A percentile compares a stretch with the other conserved stretches of the same genome.
These are phyloP conservation scores for Pectinophora gossypiella DNA, from an alignment of 1,140 invertebrate species.

Conservation along the genomic window DNA sequence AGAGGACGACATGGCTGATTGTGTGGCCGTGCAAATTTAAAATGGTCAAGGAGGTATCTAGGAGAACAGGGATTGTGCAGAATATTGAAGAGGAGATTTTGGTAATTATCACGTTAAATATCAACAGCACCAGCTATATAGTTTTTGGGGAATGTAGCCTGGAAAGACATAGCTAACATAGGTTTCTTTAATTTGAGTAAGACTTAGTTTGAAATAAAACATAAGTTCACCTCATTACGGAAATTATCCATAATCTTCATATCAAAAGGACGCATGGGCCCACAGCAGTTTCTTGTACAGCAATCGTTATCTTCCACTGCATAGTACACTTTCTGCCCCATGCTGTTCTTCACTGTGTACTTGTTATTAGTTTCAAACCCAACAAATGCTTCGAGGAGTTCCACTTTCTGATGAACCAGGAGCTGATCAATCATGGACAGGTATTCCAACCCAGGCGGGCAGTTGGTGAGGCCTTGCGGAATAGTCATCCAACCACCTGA, in stretches of 20 bases:
- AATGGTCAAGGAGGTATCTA: too few species aligned
- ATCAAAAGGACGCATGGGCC: constrained; percentile 86
- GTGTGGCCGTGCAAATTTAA: too few species aligned
- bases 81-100: too few species aligned
- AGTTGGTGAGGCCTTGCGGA: constrained; percentile 84
- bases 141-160: too few species aligned
- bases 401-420: constrained; percentile 91
- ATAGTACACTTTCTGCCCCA: constrained; percentile 89
- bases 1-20: too few species aligned
- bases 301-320: constrained; percentile 90
- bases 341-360: constrained; percentile 86
- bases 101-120: too few species aligned
- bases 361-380: constrained; percentile 96
- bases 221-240: constrained; percentile 85
- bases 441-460: constrained; percentile 94
- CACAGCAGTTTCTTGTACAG: constrained; percentile 86
- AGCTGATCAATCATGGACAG: constrained; percentile 93
- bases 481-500: constrained; percentile 89
- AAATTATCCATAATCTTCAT: constrained; percentile 90
- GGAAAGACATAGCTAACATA: too few species aligned
- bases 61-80: too few species aligned
- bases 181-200: too few species aligned
- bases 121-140: too few species aligned
- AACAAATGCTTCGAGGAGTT: constrained; percentile 87
- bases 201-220: too few species aligned